These are phyloP conservation scores for Chrysomela aeneicollis DNA, from an alignment of 2,888 invertebrate species.

Conservation along the genomic window DNA sequence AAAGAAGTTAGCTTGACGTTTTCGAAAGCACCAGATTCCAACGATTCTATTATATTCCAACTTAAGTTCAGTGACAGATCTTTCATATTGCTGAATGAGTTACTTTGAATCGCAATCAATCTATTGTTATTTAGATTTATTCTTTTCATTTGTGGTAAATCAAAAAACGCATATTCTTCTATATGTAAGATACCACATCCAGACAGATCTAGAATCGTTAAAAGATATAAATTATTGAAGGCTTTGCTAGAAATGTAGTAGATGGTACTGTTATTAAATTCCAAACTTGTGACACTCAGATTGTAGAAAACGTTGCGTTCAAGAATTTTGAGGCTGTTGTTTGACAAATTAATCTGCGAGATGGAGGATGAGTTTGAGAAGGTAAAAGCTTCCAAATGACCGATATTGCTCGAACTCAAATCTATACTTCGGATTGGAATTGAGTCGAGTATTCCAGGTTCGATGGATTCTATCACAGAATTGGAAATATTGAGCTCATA, in stretches of 20 bases:
- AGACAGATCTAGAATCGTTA: constrained; percentile 17
- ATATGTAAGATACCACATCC: constrained; percentile 14
- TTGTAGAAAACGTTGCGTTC: constrained; percentile 12
- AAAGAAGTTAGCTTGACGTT: background rate
- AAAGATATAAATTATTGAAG: constrained; percentile 15
- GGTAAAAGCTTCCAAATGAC: background rate
- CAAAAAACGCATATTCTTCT: constrained; percentile 17
- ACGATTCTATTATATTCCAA: background rate
- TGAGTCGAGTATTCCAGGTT: background rate
- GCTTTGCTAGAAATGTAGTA: constrained; percentile 14
- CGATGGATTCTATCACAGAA: background rate
- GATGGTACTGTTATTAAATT: constrained; percentile 10
- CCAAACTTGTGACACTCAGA: constrained; percentile 10
- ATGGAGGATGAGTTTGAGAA: constrained; percentile 13
- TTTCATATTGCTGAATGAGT: constrained; percentile 4
- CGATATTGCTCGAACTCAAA: constrained; percentile 4
- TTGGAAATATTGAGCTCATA: background rate
- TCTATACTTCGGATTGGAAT: background rate
- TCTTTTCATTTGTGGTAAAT: background rate
- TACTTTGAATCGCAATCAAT: background rate
- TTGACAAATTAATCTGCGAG: constrained; percentile 14
- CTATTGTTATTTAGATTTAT: constrained; percentile 17
- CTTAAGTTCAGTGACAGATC: background rate
- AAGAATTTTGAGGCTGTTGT: constrained; percentile 12
- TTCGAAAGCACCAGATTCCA: constrained; percentile 12